Evolutionary conservation across 2,113 vertebrate genomes (phyloP).

Genomic region (Tachuris rubrigastra): DNA sequence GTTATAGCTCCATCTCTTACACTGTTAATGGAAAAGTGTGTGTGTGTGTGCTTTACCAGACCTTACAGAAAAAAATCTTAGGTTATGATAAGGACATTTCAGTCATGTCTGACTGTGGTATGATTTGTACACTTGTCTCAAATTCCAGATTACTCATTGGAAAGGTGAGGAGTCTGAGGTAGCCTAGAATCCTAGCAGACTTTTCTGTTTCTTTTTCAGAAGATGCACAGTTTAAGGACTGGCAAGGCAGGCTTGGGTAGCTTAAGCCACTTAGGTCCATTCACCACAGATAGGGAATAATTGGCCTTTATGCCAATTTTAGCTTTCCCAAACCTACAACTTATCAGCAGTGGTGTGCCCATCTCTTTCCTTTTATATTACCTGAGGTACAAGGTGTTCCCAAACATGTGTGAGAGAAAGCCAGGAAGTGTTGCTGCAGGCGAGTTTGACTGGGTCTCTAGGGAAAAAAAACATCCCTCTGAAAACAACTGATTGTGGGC

Average conservation of each 20-base stretch:
- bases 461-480: neutral
- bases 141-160: neutral
- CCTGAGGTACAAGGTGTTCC: neutral
- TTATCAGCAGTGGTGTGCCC: neutral
- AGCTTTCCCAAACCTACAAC: neutral
- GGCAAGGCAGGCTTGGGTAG: neutral
- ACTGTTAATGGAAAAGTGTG: neutral
- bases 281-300: neutral
- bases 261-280: neutral
- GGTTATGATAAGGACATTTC: neutral
- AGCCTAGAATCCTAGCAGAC: neutral
- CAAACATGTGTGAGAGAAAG: fast-evolving
- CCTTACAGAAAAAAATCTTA: neutral
- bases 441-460: neutral
- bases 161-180: neutral
- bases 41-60: neutral
- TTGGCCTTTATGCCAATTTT: neutral
- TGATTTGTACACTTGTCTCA: neutral
- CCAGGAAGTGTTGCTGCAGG: neutral
- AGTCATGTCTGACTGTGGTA: neutral
- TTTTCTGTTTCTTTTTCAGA: neutral
- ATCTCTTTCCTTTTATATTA: neutral
- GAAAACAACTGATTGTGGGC: neutral
- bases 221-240: neutral
- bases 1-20: neutral